phyloP scores from a whole-genome alignment of 2,797 vertebrate species.

The Propithecus deckenii region DNA sequence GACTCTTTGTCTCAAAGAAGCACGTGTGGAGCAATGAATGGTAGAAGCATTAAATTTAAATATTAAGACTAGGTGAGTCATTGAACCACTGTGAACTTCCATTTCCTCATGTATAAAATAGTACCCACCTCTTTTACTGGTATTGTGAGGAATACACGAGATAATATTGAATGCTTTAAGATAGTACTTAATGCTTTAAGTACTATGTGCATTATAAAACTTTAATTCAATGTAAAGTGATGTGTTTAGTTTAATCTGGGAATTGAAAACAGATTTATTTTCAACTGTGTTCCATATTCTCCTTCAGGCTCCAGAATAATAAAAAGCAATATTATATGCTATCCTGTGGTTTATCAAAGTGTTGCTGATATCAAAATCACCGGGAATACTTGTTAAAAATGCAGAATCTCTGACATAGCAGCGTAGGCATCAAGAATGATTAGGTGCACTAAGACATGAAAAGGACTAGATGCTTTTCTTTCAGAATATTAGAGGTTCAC shows the following conservation, averaged over 20 bases:
- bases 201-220: background rate
- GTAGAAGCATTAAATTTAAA: background rate
- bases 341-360: background rate
- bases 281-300: background rate
- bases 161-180: background rate
- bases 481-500: background rate
- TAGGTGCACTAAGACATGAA: background rate
- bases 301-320: background rate
- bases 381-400: background rate
- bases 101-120: background rate
- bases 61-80: background rate
- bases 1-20: background rate
- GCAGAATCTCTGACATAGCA: background rate
- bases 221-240: background rate
- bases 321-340: background rate
- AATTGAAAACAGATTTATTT: background rate
- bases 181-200: background rate
- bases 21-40: background rate
- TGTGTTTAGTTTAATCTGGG: background rate
- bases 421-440: background rate
- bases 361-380: background rate
- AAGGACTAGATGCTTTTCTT: background rate
- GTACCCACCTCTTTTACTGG: background rate
- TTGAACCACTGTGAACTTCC: background rate
- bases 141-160: background rate